Conservation (phyloP, 1,140 invertebrate genomes). For the Drosophila miranda region DNA sequence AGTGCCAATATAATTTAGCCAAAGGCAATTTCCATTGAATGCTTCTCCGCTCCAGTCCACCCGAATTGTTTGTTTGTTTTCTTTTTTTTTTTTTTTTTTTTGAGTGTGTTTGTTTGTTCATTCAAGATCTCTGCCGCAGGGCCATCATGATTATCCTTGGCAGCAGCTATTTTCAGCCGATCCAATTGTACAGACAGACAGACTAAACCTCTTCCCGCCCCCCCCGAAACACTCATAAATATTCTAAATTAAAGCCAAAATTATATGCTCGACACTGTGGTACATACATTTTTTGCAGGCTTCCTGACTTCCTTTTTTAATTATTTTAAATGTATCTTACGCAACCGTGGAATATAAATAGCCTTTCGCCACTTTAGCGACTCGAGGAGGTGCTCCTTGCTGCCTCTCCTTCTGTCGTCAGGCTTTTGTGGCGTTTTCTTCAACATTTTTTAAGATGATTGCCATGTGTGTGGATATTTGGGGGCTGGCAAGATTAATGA, state of each 20-base stretch:
- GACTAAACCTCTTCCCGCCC: no score
- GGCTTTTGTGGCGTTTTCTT: background rate
- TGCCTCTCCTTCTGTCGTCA: background rate
- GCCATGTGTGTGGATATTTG: conserved; percentile 24
- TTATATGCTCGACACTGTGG: background rate
- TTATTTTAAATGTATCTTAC: conserved; percentile 29
- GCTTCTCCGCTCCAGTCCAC: background rate
- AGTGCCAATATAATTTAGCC: conserved; percentile 40
- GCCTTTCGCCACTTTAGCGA: conserved; percentile 17
- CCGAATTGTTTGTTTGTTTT: conserved; percentile 6
- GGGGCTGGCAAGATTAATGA: conserved; percentile 57
- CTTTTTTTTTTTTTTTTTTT: background rate
- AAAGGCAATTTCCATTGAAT: conserved; percentile 24
- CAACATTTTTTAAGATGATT: conserved; percentile 12
- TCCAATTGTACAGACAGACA: background rate
- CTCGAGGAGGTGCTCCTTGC: background rate
- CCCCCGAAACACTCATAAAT: background rate
- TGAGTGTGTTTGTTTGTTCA: conserved; percentile 3
- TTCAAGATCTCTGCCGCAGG: conserved; percentile 22
- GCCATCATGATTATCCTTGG: conserved; percentile 11
- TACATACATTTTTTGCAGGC: background rate
- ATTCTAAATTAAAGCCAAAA: background rate
- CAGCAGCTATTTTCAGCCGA: background rate
- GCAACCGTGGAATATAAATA: conserved; percentile 33
- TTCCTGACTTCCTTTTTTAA: conserved; percentile 22